Conservation (phyloP, 2,113 vertebrate genomes). For the Rhinogobius similis region DNA sequence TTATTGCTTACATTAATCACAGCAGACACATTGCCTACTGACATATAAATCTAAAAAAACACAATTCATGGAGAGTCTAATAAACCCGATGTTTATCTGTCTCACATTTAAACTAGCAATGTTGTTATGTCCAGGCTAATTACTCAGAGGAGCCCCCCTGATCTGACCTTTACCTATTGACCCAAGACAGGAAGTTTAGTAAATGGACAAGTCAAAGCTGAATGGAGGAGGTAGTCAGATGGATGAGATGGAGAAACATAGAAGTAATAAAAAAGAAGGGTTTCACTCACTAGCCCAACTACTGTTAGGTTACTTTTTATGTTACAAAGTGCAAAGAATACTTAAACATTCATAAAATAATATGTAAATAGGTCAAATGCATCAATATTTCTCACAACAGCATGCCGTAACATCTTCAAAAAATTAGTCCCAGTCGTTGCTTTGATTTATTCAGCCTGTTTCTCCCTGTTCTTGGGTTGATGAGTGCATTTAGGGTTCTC, state of each 20-base stretch:
- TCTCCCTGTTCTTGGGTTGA: slow-evolving; percentile 11
- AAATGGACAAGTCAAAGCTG: slow-evolving; percentile 39
- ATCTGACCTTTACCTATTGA: slow-evolving; percentile 57
- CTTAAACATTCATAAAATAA: too few relatives aligned
- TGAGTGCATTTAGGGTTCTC: slow-evolving; percentile 55
- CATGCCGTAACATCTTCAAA: slow-evolving; percentile 9
- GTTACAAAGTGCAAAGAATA: too few relatives aligned
- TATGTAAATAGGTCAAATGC: neutral
- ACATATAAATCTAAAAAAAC: slow-evolving; percentile 19
- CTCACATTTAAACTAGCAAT: slow-evolving; percentile 24
- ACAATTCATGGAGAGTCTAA: slow-evolving; percentile 26
- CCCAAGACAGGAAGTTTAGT: slow-evolving; percentile 56
- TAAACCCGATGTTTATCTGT: slow-evolving; percentile 23
- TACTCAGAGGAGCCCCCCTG: slow-evolving; percentile 35
- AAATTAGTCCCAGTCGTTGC: slow-evolving; percentile 21
- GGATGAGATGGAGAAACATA: neutral
- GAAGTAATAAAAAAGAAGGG: neutral
- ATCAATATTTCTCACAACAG: neutral
- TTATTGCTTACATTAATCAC: slow-evolving; percentile 33
- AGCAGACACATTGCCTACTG: slow-evolving; percentile 17
- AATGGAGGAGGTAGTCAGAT: slow-evolving; percentile 15
- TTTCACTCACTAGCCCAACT: neutral
- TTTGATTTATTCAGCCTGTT: slow-evolving; percentile 2
- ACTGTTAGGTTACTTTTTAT: neutral
- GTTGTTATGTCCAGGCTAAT: slow-evolving; percentile 49